Evolutionary conservation across 1,140 invertebrate genomes (phyloP).

Genomic region (Heliconius eleuchia): DNA sequence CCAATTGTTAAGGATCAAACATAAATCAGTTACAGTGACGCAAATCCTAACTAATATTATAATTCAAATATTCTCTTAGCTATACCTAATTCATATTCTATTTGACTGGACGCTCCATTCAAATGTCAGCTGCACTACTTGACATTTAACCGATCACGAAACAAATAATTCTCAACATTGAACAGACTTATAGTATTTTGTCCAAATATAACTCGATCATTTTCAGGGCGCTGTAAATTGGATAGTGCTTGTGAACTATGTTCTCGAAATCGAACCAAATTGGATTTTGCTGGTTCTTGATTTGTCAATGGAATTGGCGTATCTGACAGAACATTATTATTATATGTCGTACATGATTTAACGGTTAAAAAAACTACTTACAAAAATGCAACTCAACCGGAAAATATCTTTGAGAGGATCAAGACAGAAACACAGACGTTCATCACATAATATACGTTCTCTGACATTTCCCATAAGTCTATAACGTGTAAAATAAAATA

Average conservation of each 20-base stretch:
- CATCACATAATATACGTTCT: no score
- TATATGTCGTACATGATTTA: no score
- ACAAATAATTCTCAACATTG: constrained; percentile 25
- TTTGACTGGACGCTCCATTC: constrained; percentile 34
- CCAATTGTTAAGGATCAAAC: neutral
- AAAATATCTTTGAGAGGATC: no score
- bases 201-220: constrained; percentile 4
- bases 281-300: neutral
- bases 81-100: constrained; percentile 37
- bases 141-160: constrained; percentile 55
- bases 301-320: neutral
- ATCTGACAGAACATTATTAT: no score
- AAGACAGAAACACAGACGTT: no score
- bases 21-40: constrained; percentile 1
- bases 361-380: no score
- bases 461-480: no score
- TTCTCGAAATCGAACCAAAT: neutral
- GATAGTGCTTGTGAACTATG: neutral
- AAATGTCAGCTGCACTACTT: constrained; percentile 52
- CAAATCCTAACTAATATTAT: constrained; percentile 13
- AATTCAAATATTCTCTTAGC: constrained; percentile 19
- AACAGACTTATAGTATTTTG: constrained; percentile 9
- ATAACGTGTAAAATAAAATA: no score
- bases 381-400: no score
- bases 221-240: neutral